phyloP scores from a whole-genome alignment of 2,888 invertebrate species.

The Barypeithes pellucidus region DNA sequence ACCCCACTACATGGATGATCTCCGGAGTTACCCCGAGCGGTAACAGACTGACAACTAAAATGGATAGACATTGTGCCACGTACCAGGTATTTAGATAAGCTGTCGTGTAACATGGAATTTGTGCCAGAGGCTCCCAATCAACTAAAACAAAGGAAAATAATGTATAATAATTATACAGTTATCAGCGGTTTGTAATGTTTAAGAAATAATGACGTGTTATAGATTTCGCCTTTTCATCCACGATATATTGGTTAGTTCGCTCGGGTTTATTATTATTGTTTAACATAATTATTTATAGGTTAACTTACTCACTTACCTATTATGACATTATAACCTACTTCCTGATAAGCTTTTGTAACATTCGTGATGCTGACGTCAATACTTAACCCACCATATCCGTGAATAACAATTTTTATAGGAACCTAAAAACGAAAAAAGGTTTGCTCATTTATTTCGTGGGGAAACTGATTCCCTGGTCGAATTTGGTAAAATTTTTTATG shows the following conservation, averaged over 20 bases:
- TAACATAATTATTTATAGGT: too few species aligned
- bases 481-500: too few species aligned
- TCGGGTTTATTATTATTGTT: too few species aligned
- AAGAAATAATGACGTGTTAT: too few species aligned
- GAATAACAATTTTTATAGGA: slow-evolving; percentile 67
- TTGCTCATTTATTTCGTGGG: too few species aligned
- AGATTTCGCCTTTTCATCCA: too few species aligned
- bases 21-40: slow-evolving; percentile 64
- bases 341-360: slow-evolving; percentile 64
- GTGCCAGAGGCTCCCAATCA: slow-evolving; percentile 73
- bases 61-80: slow-evolving; percentile 74
- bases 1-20: slow-evolving; percentile 74
- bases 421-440: slow-evolving; percentile 31
- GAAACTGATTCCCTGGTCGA: too few species aligned
- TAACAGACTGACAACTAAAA: slow-evolving; percentile 69
- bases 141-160: slow-evolving; percentile 64
- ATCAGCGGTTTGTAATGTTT: too few species aligned
- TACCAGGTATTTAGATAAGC: slow-evolving; percentile 76
- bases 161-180: neutral
- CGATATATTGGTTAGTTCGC: too few species aligned
- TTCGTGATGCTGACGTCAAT: slow-evolving; percentile 66
- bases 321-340: slow-evolving; percentile 64
- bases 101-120: slow-evolving; percentile 74
- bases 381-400: slow-evolving; percentile 70
- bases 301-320: slow-evolving; percentile 59